Conservation (phyloP, 2,888 invertebrate genomes). For the Lymantria monacha region DNA sequence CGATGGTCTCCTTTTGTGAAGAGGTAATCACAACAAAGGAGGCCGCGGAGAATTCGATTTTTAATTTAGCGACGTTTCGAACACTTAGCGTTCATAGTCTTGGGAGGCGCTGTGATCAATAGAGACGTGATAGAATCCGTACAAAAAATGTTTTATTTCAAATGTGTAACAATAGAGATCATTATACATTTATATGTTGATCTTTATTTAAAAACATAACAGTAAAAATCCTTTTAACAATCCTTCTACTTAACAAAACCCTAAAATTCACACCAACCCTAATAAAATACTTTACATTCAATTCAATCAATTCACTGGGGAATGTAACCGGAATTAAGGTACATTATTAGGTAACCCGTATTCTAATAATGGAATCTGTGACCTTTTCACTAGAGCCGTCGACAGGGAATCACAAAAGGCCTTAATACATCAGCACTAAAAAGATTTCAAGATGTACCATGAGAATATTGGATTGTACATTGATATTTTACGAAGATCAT, state of each 20-base stretch:
- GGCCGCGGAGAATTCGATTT: no score
- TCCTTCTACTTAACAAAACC: not conserved
- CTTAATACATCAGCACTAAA: slow-evolving; percentile 7
- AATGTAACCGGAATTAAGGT: slow-evolving; percentile 8
- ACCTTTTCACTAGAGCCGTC: slow-evolving; percentile 11
- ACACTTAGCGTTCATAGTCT: no score
- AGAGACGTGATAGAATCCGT: no score
- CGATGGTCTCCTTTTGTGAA: no score
- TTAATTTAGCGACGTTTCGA: no score
- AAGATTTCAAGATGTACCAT: slow-evolving; percentile 1
- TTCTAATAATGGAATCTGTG: slow-evolving; percentile 11
- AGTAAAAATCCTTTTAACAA: not conserved
- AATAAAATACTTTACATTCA: not conserved
- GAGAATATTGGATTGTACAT: not conserved
- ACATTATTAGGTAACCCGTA: slow-evolving; percentile 3
- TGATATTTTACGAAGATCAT: not conserved
- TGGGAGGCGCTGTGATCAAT: no score
- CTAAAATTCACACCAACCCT: not conserved
- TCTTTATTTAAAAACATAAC: not conserved
- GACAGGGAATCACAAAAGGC: slow-evolving; percentile 7
- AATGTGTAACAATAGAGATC: no score
- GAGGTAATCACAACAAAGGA: no score
- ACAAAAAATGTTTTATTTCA: no score
- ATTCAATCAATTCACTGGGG: slow-evolving; percentile 4
- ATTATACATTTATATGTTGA: no score